Conservation (phyloP, 2,797 vertebrate genomes). For the Hydrocynus forskahlii region DNA sequence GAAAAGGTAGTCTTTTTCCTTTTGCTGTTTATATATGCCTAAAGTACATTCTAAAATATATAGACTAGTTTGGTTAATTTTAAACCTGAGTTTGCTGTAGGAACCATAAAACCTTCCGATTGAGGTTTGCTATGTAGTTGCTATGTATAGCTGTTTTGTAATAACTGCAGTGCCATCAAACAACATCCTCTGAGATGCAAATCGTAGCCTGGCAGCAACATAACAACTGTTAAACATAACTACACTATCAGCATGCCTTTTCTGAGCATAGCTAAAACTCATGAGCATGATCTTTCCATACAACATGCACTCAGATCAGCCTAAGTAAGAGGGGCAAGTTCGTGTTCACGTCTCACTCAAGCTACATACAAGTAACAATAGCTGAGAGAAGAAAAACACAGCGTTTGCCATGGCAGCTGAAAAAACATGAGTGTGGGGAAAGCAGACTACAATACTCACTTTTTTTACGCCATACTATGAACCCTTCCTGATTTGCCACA, state of each 20-base stretch:
- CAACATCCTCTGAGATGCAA: not conserved
- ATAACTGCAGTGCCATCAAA: not conserved
- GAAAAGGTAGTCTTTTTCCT: conserved; percentile 13
- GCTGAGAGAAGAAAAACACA: conserved; percentile 26
- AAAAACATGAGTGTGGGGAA: conserved; percentile 28
- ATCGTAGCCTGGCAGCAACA: too few species aligned
- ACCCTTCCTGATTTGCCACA: not conserved
- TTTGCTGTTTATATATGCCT: not conserved
- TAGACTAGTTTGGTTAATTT: not conserved
- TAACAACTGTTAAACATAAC: not conserved
- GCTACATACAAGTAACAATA: conserved; percentile 6
- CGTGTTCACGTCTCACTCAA: conserved; percentile 19
- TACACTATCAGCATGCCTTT: not conserved
- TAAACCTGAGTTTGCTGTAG: too few species aligned
- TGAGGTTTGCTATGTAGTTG: not conserved
- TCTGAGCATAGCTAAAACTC: not conserved
- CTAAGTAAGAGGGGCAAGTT: conserved; percentile 21
- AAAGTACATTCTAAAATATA: not conserved
- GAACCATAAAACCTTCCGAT: not conserved
- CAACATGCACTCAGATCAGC: not conserved
- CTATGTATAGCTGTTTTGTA: not conserved
- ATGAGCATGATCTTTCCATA: conserved; percentile 8
- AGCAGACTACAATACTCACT: not conserved
- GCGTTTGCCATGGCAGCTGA: conserved; percentile 33
- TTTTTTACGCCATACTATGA: not conserved